Conservation (phyloP, 2,113 vertebrate genomes). For the Phrynosoma blainvillii region DNA sequence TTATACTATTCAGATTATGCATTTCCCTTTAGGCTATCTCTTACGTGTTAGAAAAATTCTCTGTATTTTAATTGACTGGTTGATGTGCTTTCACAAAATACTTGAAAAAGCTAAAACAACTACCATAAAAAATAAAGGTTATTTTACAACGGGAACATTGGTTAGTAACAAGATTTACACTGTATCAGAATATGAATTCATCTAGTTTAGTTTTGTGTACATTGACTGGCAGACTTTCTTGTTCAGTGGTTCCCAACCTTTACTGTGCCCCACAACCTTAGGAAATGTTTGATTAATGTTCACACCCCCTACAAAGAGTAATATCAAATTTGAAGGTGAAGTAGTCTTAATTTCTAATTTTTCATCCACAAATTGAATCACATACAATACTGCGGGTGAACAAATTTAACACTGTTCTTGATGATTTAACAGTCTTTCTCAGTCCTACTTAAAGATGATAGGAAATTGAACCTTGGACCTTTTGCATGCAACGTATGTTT, state of each 20-base stretch:
- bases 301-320: no score
- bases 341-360: no score
- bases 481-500: neutral
- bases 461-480: neutral
- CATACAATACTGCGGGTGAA: no score
- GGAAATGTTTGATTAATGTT: no score
- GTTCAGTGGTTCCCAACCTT: no score
- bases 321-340: no score
- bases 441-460: neutral
- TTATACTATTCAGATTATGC: constrained; percentile 1
- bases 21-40: constrained; percentile 17
- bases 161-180: neutral
- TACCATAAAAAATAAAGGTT: neutral
- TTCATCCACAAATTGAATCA: no score
- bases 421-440: neutral
- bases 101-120: neutral
- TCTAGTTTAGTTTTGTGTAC: neutral
- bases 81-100: neutral
- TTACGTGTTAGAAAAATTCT: no score
- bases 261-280: no score
- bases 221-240: neutral
- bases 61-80: no score
- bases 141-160: neutral
- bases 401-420: no score
- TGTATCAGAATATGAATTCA: neutral